Base-by-base conservation (phyloP, 2,797 vertebrate genomes). In the Pseudochaenichthys georgianus region DNA sequence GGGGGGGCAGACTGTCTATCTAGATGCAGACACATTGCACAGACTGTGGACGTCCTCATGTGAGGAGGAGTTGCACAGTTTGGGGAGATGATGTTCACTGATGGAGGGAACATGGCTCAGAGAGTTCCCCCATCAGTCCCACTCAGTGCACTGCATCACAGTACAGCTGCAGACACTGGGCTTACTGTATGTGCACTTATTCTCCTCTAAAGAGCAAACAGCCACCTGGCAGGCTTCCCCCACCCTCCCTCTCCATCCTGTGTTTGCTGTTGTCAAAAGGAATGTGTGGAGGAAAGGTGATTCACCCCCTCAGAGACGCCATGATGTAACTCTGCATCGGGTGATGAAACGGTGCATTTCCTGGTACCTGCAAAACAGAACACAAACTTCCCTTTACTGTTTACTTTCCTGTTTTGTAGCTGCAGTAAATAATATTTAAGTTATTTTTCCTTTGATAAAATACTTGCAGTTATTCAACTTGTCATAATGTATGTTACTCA, bases 1-100 rank as follows among this genome's bases (percentile, higher is more conserved):
- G 31, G 34, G 34, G 34, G 34, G 34, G 34, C 34, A 38, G 34
- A 38, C 34, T 13, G 52, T 55, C 80, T 89, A 90, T 93, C 87
- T 84, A 70, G 86, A 83, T 57, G 77, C 80, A 74, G 71, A 79
- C 73, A 64, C 73, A 60, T 51, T 53, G 75, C 75, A 64, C 73
- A 78, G 78, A 23, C 52, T 64, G 57, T 41, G 52, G 51, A 80
- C 62, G 52, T 86, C 82, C 80, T 16, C 15, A 13, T 11, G 41
- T 3, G 13, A 75, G 55, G 28, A 61, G 28, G 74, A 76, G 62
- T 46, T 48, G 43, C 38, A 65, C 0, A 62, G 45, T 13, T 4
- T 13, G 42, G 60, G 17, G 11, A 46, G 45, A 31, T 12, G 1
- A 16, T 17, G 13, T 28, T 38, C 23, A 34, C 11, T 43, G 34